Percentiles rank a stretch among this genome's conserved stretches.
Evolutionary conservation across 2,888 invertebrate species (phyloP).

Genomic region (Zhuqinia jingwanae): DNA sequence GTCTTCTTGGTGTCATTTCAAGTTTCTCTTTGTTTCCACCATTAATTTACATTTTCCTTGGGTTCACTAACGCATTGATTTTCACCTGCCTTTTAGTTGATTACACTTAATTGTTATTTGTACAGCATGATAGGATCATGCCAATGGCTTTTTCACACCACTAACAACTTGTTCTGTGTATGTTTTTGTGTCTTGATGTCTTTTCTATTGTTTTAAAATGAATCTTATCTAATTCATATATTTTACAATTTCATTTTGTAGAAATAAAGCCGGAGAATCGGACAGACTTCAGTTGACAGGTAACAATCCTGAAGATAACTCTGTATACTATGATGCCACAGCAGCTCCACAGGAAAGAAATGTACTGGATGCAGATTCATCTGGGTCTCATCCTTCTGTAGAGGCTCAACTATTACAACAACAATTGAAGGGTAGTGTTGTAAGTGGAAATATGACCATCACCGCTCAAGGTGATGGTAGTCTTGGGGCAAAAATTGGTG

Average conservation of each 20-base stretch:
- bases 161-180: background rate
- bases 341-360: slow-evolving; percentile 75
- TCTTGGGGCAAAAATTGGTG: slow-evolving; percentile 69
- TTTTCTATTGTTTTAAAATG: background rate
- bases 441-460: slow-evolving; percentile 65
- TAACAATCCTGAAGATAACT: slow-evolving; percentile 77
- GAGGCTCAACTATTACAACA: slow-evolving; percentile 60
- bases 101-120: background rate
- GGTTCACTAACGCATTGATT: background rate
- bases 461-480: slow-evolving; percentile 57
- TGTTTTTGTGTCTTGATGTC: no score
- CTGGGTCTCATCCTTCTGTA: slow-evolving; percentile 76
- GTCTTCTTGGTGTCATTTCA: background rate
- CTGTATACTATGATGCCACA: slow-evolving; percentile 78
- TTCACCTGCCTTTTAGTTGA: background rate
- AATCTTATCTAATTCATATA: background rate
- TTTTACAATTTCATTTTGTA: background rate
- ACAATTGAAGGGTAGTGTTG: slow-evolving; percentile 61
- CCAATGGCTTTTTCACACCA: slow-evolving; percentile 1
- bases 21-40: background rate
- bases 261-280: slow-evolving; percentile 61
- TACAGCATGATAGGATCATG: no score
- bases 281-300: slow-evolving; percentile 62
- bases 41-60: background rate
- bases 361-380: slow-evolving; percentile 76